These are phyloP conservation scores for Xiphorhynchus erythropygius DNA, from an alignment of 2,797 vertebrate genomes.

Conservation along the genomic window DNA sequence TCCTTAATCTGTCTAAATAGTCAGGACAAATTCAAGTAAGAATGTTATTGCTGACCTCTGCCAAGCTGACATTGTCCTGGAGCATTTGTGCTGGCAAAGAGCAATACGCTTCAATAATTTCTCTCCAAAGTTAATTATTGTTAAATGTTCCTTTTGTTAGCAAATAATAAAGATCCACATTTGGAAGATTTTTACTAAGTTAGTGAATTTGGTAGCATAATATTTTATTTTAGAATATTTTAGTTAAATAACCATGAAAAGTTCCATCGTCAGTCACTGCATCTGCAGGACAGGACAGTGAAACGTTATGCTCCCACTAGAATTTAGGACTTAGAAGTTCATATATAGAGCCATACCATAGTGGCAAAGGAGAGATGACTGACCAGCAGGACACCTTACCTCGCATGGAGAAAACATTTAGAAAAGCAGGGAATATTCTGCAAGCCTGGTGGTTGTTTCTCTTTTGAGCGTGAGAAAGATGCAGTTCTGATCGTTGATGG, in stretches of 20 bases:
- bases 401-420: not conserved
- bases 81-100: not conserved
- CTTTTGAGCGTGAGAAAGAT: not conserved
- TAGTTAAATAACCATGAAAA: not conserved
- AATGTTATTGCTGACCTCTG: not conserved
- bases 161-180: not conserved
- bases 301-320: not conserved
- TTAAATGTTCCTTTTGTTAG: not conserved
- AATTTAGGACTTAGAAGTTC: not conserved
- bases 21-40: not conserved
- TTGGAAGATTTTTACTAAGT: not conserved
- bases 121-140: not conserved
- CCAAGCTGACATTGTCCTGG: not conserved
- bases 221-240: not conserved
- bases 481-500: not conserved
- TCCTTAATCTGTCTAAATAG: not conserved
- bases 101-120: not conserved
- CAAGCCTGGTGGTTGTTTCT: not conserved
- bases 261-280: not conserved
- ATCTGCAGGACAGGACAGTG: not conserved
- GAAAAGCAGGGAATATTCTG: not conserved
- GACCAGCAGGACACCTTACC: not conserved
- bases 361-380: not conserved
- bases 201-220: not conserved
- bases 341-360: fast-evolving